These are phyloP conservation scores for Macrobrachium nipponense DNA, from an alignment of 1,140 invertebrate genomes.

Conservation along the genomic window DNA sequence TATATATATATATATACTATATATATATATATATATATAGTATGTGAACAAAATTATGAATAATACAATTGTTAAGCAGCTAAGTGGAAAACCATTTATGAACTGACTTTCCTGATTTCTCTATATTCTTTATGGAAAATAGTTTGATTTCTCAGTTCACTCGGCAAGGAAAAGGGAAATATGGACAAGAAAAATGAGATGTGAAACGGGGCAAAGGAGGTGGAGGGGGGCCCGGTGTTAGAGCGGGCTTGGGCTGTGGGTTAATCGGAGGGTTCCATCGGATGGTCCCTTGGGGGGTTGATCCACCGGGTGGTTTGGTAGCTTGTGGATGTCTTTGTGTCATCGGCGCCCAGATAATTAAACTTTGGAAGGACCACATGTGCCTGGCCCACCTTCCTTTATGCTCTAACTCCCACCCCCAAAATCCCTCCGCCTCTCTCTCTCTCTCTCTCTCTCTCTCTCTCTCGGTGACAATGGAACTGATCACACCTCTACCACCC, in stretches of 20 bases:
- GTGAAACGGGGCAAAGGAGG: background rate
- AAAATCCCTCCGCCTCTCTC: slow-evolving; percentile 18
- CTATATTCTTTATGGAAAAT: background rate
- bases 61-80: background rate
- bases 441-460: no score
- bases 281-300: no score
- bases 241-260: background rate
- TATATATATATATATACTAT: background rate
- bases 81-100: background rate
- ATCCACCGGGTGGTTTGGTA: no score
- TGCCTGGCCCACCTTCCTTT: slow-evolving; percentile 2
- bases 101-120: background rate
- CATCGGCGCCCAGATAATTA: slow-evolving; percentile 40
- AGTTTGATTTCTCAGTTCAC: no score
- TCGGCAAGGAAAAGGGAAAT: background rate
- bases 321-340: slow-evolving; percentile 27
- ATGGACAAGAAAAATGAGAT: background rate
- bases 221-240: background rate
- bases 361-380: slow-evolving; percentile 35
- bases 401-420: slow-evolving; percentile 3
- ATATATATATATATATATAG: no score
- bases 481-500: slow-evolving; percentile 34
- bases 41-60: background rate
- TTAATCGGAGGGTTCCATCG: no score
- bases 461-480: slow-evolving; percentile 30